Evolutionary conservation across 2,888 invertebrate species (phyloP), one percentile per base, ranked within the genome.

Genomic region (Stegana nigrithorax): DNA sequence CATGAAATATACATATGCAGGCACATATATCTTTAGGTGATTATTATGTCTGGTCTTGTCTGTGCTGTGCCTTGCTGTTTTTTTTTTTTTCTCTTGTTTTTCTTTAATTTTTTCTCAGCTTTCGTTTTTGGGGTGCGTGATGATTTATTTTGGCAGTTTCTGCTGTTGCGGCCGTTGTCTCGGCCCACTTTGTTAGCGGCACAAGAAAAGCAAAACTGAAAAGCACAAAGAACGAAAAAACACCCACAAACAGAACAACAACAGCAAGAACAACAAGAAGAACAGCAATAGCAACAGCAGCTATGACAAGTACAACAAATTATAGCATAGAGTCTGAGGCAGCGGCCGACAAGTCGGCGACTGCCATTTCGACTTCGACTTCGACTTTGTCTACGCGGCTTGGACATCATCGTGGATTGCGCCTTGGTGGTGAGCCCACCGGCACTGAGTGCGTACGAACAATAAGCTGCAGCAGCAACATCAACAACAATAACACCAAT

Each of bases 121-220:
- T 25, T 57, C 23, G 19, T 7, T 7, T 3, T 29, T 57, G 59
- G 59, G 64, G 60, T 50, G 70, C 67, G 58, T 73, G 77, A 75
- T 75, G 75, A 75, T 75, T 75, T 75, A 75, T 75, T 79, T 75
- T 77, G 75, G 78, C 75, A 69, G 78, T 69, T 65, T 62, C 69
- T 59, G 56, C 66, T 60, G 26, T 55, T 57, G 10, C 45, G n/a
- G 45, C 29, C 42, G 78, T 74, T 70, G 67, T 70, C 68, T 71
- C 78, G 75, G 60, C 69, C 75, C 71, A 78, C 69, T 73, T 68
- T 71, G 73, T 65, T 75, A 71, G 78, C 65, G 71, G 78, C 74
- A 73, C 68, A 65, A 50, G 44, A 67, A 67, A 60, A 65, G 19
- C 10, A 47, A 44, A 39, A 58, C 26, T 19, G 61, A 29, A 21